Evolutionary conservation across 2,888 invertebrate species (phyloP).

Genomic region (Pediacus dermestoides): DNA sequence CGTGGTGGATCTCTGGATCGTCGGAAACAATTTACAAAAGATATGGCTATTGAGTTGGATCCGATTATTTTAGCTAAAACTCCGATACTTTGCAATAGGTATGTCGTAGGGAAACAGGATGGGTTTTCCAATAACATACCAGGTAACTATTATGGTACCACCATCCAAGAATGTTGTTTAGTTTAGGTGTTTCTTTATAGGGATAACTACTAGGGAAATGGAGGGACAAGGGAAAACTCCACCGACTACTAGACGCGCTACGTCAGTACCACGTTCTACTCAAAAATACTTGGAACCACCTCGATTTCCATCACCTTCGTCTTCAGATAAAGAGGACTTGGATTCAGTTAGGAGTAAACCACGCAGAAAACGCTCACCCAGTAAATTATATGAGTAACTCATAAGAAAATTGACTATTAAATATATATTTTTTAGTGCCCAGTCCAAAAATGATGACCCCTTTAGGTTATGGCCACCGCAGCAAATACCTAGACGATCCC

Average conservation of each 20-base stretch:
- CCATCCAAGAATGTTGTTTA: too few species aligned
- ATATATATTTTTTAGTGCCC: too few species aligned
- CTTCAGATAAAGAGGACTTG: slow-evolving; percentile 28
- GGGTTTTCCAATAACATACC: slow-evolving; percentile 39
- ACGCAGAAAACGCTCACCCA: slow-evolving; percentile 16
- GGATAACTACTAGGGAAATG: slow-evolving; percentile 23
- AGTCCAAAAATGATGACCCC: slow-evolving; percentile 67
- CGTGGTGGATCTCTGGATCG: slow-evolving; percentile 44
- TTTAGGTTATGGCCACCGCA: slow-evolving; percentile 62
- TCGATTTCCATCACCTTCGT: slow-evolving; percentile 36
- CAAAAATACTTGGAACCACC: slow-evolving; percentile 42
- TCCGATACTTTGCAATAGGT: slow-evolving; percentile 68
- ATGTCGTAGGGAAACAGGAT: slow-evolving; percentile 58
- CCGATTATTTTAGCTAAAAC: slow-evolving; percentile 51
- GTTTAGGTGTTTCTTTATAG: too few species aligned
- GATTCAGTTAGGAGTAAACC: slow-evolving; percentile 22
- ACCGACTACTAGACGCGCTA: slow-evolving; percentile 30
- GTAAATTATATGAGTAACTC: too few species aligned
- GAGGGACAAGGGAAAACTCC: slow-evolving; percentile 19
- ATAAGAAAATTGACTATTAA: too few species aligned
- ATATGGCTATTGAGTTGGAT: slow-evolving; percentile 44
- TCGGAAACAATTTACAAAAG: slow-evolving; percentile 34
- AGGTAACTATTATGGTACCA: too few species aligned
- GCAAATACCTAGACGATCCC: slow-evolving; percentile 58
- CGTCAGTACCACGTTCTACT: slow-evolving; percentile 35